These are phyloP conservation scores for Cantharis lateralis DNA, from an alignment of 2,888 invertebrate species.

Conservation along the genomic window DNA sequence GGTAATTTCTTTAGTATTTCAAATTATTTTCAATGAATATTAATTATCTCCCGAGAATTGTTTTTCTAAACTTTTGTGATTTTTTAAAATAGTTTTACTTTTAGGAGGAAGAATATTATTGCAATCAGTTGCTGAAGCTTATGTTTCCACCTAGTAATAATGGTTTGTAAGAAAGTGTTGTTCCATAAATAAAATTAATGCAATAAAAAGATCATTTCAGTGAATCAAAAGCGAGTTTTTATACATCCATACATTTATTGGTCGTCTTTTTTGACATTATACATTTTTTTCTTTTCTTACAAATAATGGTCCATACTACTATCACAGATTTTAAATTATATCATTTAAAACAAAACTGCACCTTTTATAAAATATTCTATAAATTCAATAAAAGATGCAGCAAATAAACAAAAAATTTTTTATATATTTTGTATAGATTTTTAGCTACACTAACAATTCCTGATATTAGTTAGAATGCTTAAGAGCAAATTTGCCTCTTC, in stretches of 20 bases:
- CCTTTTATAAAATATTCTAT: conserved; percentile 18
- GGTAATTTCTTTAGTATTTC: no score
- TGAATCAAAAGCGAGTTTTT: neutral
- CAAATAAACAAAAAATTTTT: conserved; percentile 20
- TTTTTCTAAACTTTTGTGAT: no score
- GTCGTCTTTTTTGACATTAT: conserved; percentile 49
- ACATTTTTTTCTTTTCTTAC: conserved; percentile 53
- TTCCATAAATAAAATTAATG: neutral
- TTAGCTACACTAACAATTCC: conserved; percentile 46
- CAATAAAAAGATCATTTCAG: neutral
- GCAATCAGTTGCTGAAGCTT: conserved; percentile 29
- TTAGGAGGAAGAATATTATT: conserved; percentile 41
- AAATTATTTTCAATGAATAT: no score
- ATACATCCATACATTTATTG: conserved; percentile 52
- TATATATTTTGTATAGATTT: neutral
- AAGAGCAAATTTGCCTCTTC: conserved; percentile 8
- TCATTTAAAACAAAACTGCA: conserved; percentile 36
- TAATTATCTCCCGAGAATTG: neutral
- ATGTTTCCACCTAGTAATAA: conserved; percentile 1
- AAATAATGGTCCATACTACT: conserved; percentile 58
- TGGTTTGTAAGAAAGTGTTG: neutral
- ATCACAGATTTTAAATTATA: conserved; percentile 58
- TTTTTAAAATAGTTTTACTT: conserved; percentile 18
- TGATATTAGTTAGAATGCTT: conserved; percentile 34
- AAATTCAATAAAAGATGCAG: conserved; percentile 27